phyloP scores from a whole-genome alignment of 2,797 vertebrate genomes.

The Taenioides sp. region DNA sequence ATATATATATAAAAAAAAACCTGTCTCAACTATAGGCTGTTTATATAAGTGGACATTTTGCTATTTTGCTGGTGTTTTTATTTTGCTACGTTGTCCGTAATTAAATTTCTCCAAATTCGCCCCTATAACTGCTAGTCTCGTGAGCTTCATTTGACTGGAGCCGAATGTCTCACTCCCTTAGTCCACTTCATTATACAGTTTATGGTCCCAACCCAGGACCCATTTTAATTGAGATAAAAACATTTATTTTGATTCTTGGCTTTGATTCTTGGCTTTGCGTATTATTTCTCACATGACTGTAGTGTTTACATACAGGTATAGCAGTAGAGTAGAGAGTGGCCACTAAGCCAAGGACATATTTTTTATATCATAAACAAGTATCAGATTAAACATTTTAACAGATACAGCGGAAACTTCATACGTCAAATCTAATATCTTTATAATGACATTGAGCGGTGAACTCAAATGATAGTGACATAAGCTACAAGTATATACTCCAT shows the following conservation, averaged over 20 bases:
- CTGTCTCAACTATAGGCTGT: too few relatives aligned
- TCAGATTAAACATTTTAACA: neutral
- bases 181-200: too few relatives aligned
- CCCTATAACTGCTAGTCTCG: too few relatives aligned
- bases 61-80: too few relatives aligned
- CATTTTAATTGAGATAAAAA: neutral
- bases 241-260: neutral
- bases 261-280: neutral
- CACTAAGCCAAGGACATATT: neutral
- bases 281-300: neutral
- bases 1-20: too few relatives aligned
- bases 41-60: too few relatives aligned
- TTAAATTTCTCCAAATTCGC: too few relatives aligned
- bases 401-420: neutral
- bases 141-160: too few relatives aligned
- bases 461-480: neutral
- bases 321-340: neutral
- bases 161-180: too few relatives aligned
- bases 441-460: neutral
- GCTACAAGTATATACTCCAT: neutral
- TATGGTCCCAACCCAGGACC: neutral
- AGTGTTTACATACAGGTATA: neutral
- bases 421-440: neutral
- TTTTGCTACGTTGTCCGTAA: too few relatives aligned
- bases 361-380: conserved; percentile 3